Percentiles rank a stretch among this genome's conserved stretches.
Conservation (phyloP, 2,797 vertebrate species). For the Microhierax caerulescens region DNA sequence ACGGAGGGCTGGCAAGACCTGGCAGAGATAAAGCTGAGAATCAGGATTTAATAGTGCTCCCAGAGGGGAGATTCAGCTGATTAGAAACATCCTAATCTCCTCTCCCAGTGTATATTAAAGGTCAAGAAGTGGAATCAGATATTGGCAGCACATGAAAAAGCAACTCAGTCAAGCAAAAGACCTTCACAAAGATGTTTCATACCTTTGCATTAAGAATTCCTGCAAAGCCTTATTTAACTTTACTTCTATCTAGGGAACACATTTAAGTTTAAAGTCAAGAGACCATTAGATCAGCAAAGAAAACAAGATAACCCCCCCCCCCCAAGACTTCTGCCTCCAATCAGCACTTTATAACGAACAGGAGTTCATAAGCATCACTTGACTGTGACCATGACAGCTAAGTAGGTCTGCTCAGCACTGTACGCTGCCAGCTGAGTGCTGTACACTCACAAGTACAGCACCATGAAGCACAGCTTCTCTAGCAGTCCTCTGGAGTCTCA, state of each 20-base stretch:
- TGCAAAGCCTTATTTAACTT: slow-evolving; percentile 25
- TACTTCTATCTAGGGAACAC: not conserved
- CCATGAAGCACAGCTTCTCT: not conserved
- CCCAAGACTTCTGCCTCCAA: not conserved
- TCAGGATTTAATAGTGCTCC: slow-evolving; percentile 31
- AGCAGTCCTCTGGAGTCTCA: not conserved
- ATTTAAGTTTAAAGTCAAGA: slow-evolving; percentile 5
- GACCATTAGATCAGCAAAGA: not conserved
- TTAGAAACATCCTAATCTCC: slow-evolving; percentile 56
- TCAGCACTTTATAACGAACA: not conserved
- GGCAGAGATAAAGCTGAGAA: slow-evolving; percentile 32
- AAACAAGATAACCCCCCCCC: not conserved
- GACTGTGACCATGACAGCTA: not conserved
- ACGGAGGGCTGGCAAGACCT: slow-evolving; percentile 19
- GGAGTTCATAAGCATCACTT: not conserved
- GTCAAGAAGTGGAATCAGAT: slow-evolving; percentile 60
- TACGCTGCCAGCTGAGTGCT: too few relatives aligned
- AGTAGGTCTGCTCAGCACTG: not conserved
- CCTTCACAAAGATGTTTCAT: slow-evolving; percentile 22
- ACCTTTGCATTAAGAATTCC: not conserved
- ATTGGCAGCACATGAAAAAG: slow-evolving; percentile 58
- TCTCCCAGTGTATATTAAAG: slow-evolving; percentile 20
- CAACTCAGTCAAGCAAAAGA: not conserved
- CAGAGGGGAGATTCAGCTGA: slow-evolving; percentile 56
- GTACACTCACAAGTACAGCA: not conserved